These are phyloP conservation scores for Meloidogyne chitwoodi DNA, from an alignment of 1,140 invertebrate species.

Conservation along the genomic window DNA sequence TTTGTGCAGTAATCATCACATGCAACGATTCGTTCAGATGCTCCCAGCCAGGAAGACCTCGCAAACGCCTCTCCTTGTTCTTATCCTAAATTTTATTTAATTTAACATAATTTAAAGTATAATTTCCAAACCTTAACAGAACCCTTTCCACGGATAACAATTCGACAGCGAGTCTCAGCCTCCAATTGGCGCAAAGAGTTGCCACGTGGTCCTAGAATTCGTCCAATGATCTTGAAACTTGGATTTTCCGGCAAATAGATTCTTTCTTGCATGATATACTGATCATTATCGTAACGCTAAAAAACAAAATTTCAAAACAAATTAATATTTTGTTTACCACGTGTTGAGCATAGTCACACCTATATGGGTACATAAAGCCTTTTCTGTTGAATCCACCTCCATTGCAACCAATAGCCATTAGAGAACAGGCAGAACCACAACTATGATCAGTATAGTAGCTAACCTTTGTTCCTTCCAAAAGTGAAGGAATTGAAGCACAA, in stretches of 20 bases:
- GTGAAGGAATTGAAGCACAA: background rate
- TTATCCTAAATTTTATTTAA: conserved; percentile 9
- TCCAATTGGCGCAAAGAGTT: conserved; percentile 99
- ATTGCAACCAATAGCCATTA: background rate
- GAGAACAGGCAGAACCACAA: background rate
- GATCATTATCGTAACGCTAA: background rate
- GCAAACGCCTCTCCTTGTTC: conserved; percentile 21
- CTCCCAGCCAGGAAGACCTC: conserved; percentile 97
- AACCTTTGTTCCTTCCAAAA: background rate
- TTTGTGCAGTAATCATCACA: conserved; percentile 71
- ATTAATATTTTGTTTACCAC: background rate
- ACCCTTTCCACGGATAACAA: conserved; percentile 96
- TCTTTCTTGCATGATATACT: background rate
- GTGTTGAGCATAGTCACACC: background rate
- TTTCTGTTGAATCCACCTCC: background rate
- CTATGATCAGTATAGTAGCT: background rate
- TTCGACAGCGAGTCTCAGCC: conserved; percentile 97
- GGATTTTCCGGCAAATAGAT: background rate
- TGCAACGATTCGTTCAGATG: conserved; percentile 96
- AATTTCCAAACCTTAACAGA: conserved; percentile 68
- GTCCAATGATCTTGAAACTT: conserved; percentile 90
- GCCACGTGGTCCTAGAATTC: conserved; percentile 92
- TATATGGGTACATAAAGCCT: background rate
- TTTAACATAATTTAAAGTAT: background rate
- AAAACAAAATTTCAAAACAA: background rate